These are phyloP conservation scores for Chloroceryle inda DNA, from an alignment of 2,797 vertebrate genomes.

Conservation along the genomic window DNA sequence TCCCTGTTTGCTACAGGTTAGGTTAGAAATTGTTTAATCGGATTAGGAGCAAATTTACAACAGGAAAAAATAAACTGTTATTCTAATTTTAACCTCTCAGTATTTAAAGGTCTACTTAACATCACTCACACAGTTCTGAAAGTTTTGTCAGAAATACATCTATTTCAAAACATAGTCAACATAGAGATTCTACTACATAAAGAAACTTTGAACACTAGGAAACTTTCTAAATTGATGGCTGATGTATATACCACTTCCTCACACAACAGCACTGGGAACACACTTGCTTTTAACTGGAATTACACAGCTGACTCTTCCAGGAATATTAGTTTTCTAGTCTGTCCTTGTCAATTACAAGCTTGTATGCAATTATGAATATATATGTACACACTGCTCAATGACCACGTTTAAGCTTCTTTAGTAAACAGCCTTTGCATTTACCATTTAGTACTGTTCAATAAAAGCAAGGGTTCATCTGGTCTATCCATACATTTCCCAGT, in stretches of 20 bases:
- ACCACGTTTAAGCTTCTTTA: not conserved
- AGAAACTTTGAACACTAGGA: not conserved
- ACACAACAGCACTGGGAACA: not conserved
- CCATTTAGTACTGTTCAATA: not conserved
- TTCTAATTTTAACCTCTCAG: not conserved
- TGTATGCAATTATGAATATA: fast-evolving
- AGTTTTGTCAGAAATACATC: not conserved
- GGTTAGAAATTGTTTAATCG: not conserved
- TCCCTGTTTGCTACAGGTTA: not conserved
- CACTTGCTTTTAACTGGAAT: not conserved
- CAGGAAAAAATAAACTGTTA: not conserved
- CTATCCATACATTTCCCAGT: not conserved
- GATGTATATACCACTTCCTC: not conserved
- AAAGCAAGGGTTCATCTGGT: not conserved
- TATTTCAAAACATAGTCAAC: not conserved
- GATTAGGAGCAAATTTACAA: not conserved
- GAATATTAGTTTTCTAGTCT: not conserved
- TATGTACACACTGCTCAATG: fast-evolving
- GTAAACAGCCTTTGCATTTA: not conserved
- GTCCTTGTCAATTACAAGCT: fast-evolving
- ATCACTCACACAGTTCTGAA: not conserved
- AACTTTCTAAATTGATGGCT: not conserved
- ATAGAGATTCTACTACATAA: not conserved
- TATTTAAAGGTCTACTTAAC: not conserved
- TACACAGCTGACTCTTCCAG: not conserved